Evolutionary conservation across 2,888 invertebrate genomes (phyloP).

Genomic region (Parnassius smintheus): DNA sequence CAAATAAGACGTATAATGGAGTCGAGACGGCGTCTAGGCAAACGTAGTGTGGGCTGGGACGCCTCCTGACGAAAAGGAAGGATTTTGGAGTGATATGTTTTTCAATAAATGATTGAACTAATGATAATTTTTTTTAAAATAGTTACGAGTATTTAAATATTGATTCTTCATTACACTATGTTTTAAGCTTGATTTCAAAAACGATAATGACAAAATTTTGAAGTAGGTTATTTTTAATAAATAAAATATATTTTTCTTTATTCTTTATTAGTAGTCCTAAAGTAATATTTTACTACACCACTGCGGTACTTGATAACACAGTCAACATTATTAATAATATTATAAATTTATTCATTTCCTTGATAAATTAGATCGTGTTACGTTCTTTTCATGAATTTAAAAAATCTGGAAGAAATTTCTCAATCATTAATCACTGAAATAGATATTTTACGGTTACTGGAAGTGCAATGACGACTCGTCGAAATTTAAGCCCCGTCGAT

Average conservation of each 20-base stretch:
- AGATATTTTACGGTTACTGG: slow-evolving; percentile 29
- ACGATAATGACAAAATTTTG: too few species aligned
- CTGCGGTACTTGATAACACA: slow-evolving; percentile 6
- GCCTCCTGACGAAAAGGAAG: too few species aligned
- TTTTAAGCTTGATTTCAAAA: too few species aligned
- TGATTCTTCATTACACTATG: too few species aligned
- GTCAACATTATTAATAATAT: slow-evolving; percentile 1
- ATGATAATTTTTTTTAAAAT: too few species aligned
- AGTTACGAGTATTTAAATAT: too few species aligned
- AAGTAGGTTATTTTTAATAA: too few species aligned
- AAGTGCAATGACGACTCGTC: slow-evolving; percentile 37
- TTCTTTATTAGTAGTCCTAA: background rate
- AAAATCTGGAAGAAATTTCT: slow-evolving; percentile 25
- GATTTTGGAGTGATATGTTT: too few species aligned
- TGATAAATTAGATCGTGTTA: slow-evolving; percentile 16
- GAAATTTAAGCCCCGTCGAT: slow-evolving; percentile 35
- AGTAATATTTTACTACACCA: background rate
- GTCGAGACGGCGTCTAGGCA: too few species aligned
- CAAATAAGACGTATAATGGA: too few species aligned
- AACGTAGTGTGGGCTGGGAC: too few species aligned
- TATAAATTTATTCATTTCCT: slow-evolving; percentile 6
- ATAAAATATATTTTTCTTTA: background rate
- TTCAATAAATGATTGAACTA: too few species aligned
- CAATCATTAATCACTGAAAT: slow-evolving; percentile 22
- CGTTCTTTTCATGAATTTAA: slow-evolving; percentile 16